A percentile compares a stretch with the other conserved stretches of the same genome.
Conservation (phyloP, 2,888 invertebrate genomes). For the Craniophora ligustri region DNA sequence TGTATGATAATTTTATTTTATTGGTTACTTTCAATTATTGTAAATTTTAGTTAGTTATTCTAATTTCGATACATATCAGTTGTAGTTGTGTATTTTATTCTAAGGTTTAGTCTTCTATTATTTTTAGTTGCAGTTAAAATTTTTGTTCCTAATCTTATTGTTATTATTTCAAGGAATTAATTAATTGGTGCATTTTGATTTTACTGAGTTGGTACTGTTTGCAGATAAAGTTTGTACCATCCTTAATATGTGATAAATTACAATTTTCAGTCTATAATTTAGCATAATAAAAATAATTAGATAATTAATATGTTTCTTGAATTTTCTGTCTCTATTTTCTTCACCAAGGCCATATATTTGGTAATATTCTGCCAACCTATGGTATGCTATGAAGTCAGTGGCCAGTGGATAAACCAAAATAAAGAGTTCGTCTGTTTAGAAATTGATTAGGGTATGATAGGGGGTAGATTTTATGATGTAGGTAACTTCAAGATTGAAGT, state of each 20-base stretch:
- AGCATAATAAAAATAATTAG: constrained; percentile 40
- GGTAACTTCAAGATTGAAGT: too few species aligned
- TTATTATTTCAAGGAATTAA: constrained; percentile 29
- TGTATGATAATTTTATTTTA: constrained; percentile 30
- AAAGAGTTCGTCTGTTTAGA: too few species aligned
- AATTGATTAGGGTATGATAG: too few species aligned
- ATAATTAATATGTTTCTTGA: constrained; percentile 49
- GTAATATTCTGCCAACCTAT: not conserved
- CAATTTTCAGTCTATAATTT: constrained; percentile 44
- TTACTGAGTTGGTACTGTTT: constrained; percentile 25
- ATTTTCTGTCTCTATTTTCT: constrained; percentile 15
- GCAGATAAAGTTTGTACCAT: constrained; percentile 30
- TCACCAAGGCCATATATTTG: not conserved
- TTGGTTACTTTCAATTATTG: constrained; percentile 27
- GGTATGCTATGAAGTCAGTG: too few species aligned
- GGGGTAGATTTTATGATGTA: too few species aligned
- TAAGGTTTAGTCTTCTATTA: constrained; percentile 26
- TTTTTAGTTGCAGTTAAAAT: constrained; percentile 19
- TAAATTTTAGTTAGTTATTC: constrained; percentile 45
- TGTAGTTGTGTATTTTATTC: constrained; percentile 31
- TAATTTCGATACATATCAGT: constrained; percentile 52
- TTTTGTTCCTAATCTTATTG: constrained; percentile 15
- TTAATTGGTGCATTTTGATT: constrained; percentile 36
- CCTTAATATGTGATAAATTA: constrained; percentile 53
- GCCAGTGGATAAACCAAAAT: too few species aligned